A percentile compares a stretch with the other conserved stretches of the same genome.
These are phyloP conservation scores for Psittacus erithacus DNA, from an alignment of 2,113 vertebrate species.

Conservation along the genomic window DNA sequence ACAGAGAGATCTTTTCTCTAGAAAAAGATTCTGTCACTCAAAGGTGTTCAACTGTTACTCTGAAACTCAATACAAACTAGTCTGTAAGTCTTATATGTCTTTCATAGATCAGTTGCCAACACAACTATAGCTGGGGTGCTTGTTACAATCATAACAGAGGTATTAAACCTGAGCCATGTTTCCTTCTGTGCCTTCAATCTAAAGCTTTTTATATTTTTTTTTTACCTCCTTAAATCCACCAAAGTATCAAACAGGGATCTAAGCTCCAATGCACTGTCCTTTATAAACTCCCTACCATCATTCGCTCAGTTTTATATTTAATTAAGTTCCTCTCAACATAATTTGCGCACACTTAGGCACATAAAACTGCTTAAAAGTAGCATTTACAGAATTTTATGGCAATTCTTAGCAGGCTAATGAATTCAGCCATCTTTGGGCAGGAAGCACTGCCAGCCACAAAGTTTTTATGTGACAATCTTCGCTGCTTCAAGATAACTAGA, in stretches of 20 bases:
- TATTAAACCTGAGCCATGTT: background rate
- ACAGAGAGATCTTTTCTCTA: background rate
- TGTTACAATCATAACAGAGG: background rate
- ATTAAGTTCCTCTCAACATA: background rate
- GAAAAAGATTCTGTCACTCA: background rate
- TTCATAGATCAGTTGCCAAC: background rate
- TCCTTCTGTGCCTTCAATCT: background rate
- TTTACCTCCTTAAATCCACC: background rate
- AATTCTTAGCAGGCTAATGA: background rate
- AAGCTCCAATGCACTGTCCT: background rate
- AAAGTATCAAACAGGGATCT: background rate
- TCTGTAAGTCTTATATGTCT: background rate
- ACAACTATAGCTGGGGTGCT: background rate
- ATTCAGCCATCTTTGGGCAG: background rate
- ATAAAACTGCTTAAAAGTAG: background rate
- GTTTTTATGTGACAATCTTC: conserved; percentile 35
- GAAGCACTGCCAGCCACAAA: background rate
- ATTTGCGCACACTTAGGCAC: background rate
- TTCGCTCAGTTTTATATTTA: background rate
- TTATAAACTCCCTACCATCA: background rate
- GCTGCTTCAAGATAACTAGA: conserved; percentile 53
- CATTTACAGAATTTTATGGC: background rate
- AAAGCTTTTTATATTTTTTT: background rate
- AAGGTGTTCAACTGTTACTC: background rate
- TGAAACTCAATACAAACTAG: background rate